Conservation (phyloP, 2,113 vertebrate genomes). For the Silurus glanis region DNA sequence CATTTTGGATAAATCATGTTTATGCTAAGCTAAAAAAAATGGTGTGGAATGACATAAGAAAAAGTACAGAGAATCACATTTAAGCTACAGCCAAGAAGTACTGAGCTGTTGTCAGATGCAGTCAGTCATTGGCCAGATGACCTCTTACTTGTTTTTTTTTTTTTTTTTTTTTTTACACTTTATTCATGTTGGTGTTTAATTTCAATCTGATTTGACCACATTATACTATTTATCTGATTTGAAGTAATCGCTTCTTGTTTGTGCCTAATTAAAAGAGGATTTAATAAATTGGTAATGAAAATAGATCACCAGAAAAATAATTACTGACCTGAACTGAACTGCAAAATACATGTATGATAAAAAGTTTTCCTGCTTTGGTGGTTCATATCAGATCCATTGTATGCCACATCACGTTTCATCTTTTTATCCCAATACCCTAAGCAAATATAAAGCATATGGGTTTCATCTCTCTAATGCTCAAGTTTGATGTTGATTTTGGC, state of each 20-base stretch:
- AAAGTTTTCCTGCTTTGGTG: slow-evolving; percentile 46
- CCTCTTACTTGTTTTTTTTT: too few species aligned
- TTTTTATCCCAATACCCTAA: slow-evolving; percentile 60
- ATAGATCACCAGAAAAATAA: neutral
- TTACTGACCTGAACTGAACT: neutral
- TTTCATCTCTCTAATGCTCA: slow-evolving; percentile 61
- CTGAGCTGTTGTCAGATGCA: neutral
- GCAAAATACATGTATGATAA: slow-evolving; percentile 14
- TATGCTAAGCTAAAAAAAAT: neutral
- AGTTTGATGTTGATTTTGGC: slow-evolving; percentile 68
- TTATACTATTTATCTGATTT: slow-evolving; percentile 1
- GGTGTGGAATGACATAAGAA: neutral
- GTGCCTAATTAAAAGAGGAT: neutral
- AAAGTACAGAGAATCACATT: neutral
- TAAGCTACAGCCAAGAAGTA: neutral
- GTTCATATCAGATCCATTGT: slow-evolving; percentile 59
- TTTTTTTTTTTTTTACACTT: neutral
- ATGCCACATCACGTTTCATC: slow-evolving; percentile 59
- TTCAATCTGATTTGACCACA: neutral
- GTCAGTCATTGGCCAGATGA: neutral
- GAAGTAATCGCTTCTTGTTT: neutral
- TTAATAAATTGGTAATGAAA: neutral
- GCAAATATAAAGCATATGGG: slow-evolving; percentile 67
- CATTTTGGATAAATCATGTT: neutral
- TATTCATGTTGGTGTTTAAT: neutral